Base-by-base conservation (phyloP, 1,140 invertebrate species). In the Zaprionus capensis region DNA sequence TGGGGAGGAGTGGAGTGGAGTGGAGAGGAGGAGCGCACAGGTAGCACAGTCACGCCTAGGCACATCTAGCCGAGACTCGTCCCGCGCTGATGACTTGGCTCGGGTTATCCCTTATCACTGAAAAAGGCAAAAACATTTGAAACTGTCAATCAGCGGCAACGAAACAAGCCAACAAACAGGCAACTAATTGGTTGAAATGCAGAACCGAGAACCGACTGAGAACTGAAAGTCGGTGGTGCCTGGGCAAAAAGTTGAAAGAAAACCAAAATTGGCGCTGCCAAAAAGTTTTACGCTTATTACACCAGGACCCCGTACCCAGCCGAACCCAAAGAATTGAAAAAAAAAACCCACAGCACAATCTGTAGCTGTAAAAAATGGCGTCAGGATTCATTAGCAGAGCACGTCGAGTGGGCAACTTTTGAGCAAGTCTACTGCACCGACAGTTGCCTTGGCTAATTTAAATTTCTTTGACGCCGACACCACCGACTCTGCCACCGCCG, bases 261-360 rank as follows among this genome's bases (percentile, higher is more conserved):
- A 70, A 73, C 63, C 72, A 69, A 71, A 44, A 82, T 73, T 64
- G 62, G 65, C 53, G 62, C 75, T 84, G 75, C 75, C 81, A 76
- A 87, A 86, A 85, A 90, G 82, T 90, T 90, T 85, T 70, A 90
- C 85, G 85, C 85, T 90, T 90, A 90, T 90, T 90, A 90, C 72
- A 82, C 85, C 81, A 88, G 56, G 26, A 65, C 51, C 70, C 38
- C 38, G 67, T 65, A 66, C 41, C 31, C 31, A 4, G 31, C 9
- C 65, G 55, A 72, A 66, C 34, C 56, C 59, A 71, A 55, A 46
- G 44, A 65, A 46, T 38, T 14, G 51, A 55, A 49, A 34, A 57
- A 65, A 56, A 31, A 68, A 24, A 70, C 58, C 58, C 46, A 71
- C 65, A 58, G 17, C 51, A 57, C 70, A 80, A 76, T 59, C 55